Conservation (phyloP, 2,888 invertebrate species). For the Sepiola atlantica region DNA sequence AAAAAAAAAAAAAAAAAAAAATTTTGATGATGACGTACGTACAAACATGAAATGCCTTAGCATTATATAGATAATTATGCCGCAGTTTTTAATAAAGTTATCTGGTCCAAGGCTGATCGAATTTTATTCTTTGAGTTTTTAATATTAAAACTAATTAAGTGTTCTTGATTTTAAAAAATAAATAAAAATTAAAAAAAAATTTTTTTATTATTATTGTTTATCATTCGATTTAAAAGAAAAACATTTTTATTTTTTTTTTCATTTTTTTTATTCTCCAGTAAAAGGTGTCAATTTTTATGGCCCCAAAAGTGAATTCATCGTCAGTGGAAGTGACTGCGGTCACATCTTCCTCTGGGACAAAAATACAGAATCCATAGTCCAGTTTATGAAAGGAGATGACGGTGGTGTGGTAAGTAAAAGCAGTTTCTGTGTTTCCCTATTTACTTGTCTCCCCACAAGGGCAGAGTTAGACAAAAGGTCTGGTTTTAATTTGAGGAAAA, state of each 20-base stretch:
- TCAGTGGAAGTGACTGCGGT: slow-evolving; percentile 95
- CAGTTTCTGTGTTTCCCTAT: no score
- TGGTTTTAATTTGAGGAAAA: no score
- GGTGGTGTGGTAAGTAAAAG: slow-evolving; percentile 81
- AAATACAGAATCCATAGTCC: slow-evolving; percentile 89
- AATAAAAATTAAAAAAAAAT: no score
- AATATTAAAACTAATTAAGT: not conserved
- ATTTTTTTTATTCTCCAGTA: slow-evolving; percentile 76
- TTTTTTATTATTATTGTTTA: not conserved
- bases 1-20: no score
- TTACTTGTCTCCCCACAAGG: no score
- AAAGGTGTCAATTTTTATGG: slow-evolving; percentile 97
- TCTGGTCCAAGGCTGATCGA: not conserved
- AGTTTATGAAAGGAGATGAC: slow-evolving; percentile 79
- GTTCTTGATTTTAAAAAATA: no score
- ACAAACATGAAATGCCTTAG: no score
- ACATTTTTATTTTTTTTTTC: not conserved
- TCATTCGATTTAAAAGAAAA: no score
- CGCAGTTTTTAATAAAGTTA: not conserved
- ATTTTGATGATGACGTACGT: no score
- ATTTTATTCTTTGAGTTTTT: not conserved
- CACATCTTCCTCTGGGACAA: slow-evolving; percentile 92
- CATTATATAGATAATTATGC: no score
- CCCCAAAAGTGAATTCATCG: slow-evolving; percentile 89
- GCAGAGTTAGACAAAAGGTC: no score